Conservation (phyloP, 2,888 invertebrate species). For the Scaptomyza reducta region DNA sequence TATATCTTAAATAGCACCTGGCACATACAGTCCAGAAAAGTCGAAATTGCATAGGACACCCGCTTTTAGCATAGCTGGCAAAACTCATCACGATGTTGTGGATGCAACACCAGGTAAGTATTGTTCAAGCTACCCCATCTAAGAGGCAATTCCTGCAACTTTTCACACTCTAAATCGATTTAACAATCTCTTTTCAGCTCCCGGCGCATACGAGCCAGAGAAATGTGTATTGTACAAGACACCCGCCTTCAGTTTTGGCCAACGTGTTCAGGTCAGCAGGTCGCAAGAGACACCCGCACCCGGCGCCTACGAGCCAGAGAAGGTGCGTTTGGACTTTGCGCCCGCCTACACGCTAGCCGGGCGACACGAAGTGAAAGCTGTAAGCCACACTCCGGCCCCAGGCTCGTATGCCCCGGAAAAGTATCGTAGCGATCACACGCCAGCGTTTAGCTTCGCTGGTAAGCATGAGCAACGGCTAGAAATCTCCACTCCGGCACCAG, state of each 20-base stretch:
- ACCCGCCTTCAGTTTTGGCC: slow-evolving; percentile 90
- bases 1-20: slow-evolving; percentile 82
- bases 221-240: slow-evolving; percentile 86
- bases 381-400: slow-evolving; percentile 83
- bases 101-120: slow-evolving; percentile 76
- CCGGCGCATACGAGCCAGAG: slow-evolving; percentile 87
- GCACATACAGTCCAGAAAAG: slow-evolving; percentile 86
- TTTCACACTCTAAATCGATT: background rate
- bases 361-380: slow-evolving; percentile 77
- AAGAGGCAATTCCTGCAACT: background rate
- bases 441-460: slow-evolving; percentile 88
- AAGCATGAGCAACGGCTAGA: slow-evolving; percentile 84
- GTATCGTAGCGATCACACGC: slow-evolving; percentile 82
- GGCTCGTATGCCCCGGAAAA: slow-evolving; percentile 87
- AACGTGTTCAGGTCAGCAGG: slow-evolving; percentile 87
- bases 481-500: slow-evolving; percentile 87
- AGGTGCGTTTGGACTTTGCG: slow-evolving; percentile 84
- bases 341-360: slow-evolving; percentile 86
- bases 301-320: slow-evolving; percentile 86
- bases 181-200: slow-evolving; percentile 80
- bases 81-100: slow-evolving; percentile 84
- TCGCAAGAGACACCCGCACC: slow-evolving; percentile 84
- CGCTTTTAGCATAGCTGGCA: slow-evolving; percentile 85
- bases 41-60: slow-evolving; percentile 85
- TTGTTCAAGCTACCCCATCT: background rate